Base-by-base conservation (phyloP, 1,140 invertebrate genomes). In the Anastrepha obliqua region DNA sequence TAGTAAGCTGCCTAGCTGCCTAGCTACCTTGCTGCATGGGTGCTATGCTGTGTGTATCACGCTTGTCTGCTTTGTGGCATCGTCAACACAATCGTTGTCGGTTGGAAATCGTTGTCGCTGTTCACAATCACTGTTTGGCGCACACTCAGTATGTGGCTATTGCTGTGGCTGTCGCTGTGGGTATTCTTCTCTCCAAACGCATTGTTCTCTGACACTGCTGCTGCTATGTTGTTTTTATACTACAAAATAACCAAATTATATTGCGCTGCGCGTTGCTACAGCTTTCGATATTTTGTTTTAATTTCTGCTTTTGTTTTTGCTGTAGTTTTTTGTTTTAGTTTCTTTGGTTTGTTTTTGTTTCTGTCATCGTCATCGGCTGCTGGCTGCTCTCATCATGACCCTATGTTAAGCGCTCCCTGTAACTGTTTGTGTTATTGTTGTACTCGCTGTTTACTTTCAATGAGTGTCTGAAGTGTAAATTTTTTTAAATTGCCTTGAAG, bases 381-480 rank as follows among this genome's bases (percentile, higher is more conserved):
- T 55, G 6, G 51, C 51, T 55, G 29, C 29, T 55, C 51, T 55
- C 51, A 55, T 55, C 51, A 11, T 55, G 11, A 55, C 51, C 11
- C 51, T 55, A 55, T 11, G 2, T 55, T 67, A 67, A 67, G 64
- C 47, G 70, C 42, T n/a, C 42, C 39, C 39, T 47, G 6, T 17
- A 47, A 74, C 42, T 59, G 58, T 58, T 58, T 58, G 51, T 78
- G 85, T 85, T 89, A 89, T 59, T 55, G 59, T 74, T 88, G 87
- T 85, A 89, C 88, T 90, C 88, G 88, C 88, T 86, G 81, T 67
- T 86, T 88, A 42, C 58, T 59, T 86, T 70, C 60, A 86, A 67
- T 70, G 87, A 87, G 78, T 91, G 90, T 92, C 91, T 92, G 91
- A 92, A 92, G 91, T 91, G 91, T 90, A 92, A 92, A 92, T 92